Base-by-base conservation (phyloP, 2,797 vertebrate genomes). In the Etheostoma perlongum region DNA sequence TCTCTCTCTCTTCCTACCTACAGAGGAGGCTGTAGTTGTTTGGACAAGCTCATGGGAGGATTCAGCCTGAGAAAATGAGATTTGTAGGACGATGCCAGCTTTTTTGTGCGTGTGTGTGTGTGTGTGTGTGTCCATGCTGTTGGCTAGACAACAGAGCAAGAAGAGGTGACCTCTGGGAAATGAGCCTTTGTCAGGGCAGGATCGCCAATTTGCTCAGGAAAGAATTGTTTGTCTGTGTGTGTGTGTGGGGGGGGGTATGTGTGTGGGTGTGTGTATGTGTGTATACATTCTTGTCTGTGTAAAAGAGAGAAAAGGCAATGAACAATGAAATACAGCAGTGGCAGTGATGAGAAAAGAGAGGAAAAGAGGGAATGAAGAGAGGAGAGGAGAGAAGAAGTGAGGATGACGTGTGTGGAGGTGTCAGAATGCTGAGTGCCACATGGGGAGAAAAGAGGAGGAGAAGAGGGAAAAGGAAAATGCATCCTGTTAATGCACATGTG, bases 81-180 rank as follows among this genome's bases (percentile, higher is more conserved):
- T 65, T 79, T 65, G 61, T 8, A 47, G 55, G 49, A 42, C 15
- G 33, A 61, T 65, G 76, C 52, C 47, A 67, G 40, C 36, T 18
- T 61, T 67, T 51, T 55, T 8, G 36, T 44, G 58, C 46, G 44
- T 15, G 4, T 16, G 44, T 46, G 15, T 46, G 44, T 46, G 57
- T 52, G 58, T 51, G 59, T 53, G 47, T 60, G 33, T 44, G 55
- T 63, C 4, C 7, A 16, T 67, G 70, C 58, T 49, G 48, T 71
- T 71, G 48, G 52, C 74, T 65, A 67, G 61, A 84, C 66, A 74
- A 59, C 65, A 71, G 62, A 58, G 33, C 47, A 54, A 53, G 61
- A 36, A 64, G 71, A 82, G 68, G 73, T 76, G 76, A 82, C 79
- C 79, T 85, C 79, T 79, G 76, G 76, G 83, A 82, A 82, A 85